Base-by-base conservation (phyloP, 2,888 invertebrate species). In the Tinea semifulvella region DNA sequence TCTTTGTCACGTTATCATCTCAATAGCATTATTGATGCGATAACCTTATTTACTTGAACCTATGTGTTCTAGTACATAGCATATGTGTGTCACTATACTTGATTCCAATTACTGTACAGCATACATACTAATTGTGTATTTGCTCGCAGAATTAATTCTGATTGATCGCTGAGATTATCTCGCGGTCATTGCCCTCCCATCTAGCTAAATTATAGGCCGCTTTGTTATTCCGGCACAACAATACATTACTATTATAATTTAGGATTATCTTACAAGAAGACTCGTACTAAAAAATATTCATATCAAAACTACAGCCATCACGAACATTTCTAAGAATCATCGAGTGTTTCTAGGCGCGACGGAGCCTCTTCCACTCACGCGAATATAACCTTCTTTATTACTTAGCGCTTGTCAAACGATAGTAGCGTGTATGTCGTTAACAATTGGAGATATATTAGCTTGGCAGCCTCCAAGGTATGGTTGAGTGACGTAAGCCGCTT, bases 321-420 rank as follows among this genome's bases (percentile, higher is more conserved):
- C 67, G 68, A 76, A 68, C 63, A 63, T 65, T 77, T 80, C 79
- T 75, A 57, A 69, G 79, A 79, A 80, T 68, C 72, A 75, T 75
- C 70, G 75, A 77, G 75, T 71, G 72, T 75, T 65, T 71, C 72
- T 53, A 58, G 74, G 64, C 73, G 73, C 72, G 73, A 61, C 72
- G 73, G 73, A 76, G 79, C 74, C 79, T 73, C 79, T 70, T 70
- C 75, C 76, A 79, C 77, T 79, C 79, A 73, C 72, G 72, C 75
- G 76, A 74, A 76, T 67, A 71, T 74, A 77, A 79, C 69, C 77
- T 69, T 76, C 69, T 79, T 75, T 75, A 73, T 71, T 70, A 67
- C 68, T 68, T 64, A 65, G 53, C 49, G 28, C 43, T 48, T 53
- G 53, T 53, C 61, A 51, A 44, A 52, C 55, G 52, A 77, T 68